These are phyloP conservation scores for Oscheius sp. DNA, from an alignment of 1,140 invertebrate species.

Conservation along the genomic window DNA sequence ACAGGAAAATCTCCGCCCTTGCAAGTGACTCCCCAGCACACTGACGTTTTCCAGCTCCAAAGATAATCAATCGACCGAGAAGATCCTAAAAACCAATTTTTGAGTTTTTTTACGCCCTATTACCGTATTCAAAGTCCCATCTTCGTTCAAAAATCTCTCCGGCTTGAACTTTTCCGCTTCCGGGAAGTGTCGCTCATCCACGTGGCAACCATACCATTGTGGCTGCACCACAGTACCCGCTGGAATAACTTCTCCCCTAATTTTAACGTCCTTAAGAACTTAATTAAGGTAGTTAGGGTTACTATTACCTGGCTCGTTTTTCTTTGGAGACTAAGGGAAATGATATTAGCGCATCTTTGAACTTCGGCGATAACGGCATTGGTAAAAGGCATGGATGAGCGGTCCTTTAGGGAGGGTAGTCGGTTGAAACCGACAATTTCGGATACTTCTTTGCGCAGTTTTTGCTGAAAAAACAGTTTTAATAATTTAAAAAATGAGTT, in stretches of 20 bases:
- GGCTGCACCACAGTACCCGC: constrained; percentile 11
- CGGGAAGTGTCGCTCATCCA: constrained; percentile 1
- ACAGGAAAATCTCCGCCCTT: neutral
- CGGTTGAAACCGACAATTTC: constrained; percentile 13
- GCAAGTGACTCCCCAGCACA: neutral
- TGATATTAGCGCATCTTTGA: neutral
- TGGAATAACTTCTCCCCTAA: constrained; percentile 19
- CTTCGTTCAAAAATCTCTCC: constrained; percentile 9
- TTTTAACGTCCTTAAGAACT: constrained; percentile 4
- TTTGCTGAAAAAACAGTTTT: neutral
- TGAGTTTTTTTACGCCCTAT: too few species aligned
- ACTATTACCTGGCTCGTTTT: neutral
- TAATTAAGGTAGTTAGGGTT: neutral
- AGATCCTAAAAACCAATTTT: too few species aligned
- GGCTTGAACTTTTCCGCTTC: constrained; percentile 27
- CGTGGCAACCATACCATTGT: neutral
- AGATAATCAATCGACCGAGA: neutral
- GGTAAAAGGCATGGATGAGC: constrained; percentile 4
- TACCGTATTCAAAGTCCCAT: constrained; percentile 22
- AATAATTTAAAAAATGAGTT: neutral
- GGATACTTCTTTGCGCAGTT: constrained; percentile 11
- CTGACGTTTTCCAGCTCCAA: neutral
- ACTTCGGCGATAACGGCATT: constrained; percentile 4
- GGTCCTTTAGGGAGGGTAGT: constrained; percentile 9
- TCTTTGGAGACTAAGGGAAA: neutral